Evolutionary conservation across 2,797 vertebrate species (phyloP), one percentile per base, ranked within the genome.

Genomic region (Pseudocheirus occidentalis): DNA sequence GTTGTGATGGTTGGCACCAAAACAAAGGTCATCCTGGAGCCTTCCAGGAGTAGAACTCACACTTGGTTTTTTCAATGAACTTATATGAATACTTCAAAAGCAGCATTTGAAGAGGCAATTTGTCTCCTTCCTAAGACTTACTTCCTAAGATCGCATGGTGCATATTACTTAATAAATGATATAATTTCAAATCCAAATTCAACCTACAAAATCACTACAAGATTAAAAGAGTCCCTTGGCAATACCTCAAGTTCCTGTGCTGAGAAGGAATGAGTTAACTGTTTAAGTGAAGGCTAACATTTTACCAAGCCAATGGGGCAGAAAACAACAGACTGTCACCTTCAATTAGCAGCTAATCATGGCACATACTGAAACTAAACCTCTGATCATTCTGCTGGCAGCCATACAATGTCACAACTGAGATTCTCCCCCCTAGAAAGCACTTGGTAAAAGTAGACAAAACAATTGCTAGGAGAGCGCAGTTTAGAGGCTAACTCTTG

Each of bases 231-330:
- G n/a, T 95, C 40, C 81, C 91, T 92, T 93, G 59, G 90, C 59
- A 73, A 94, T 93, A 96, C 96, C 95, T 93, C 59, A 55, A 94
- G 89, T 6, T 90, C 87, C 52, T 95, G 59, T 92, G 55, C 81
- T 94, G 92, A 93, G 90, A 95, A 95, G 94, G 52, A 96, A 95
- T 89, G 56, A 93, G 94, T 95, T 98, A 98, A 97, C 40, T 96
- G 98, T 94, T 96, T 93, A 95, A 98, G 93, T 95, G 96, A 97
- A 97, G 97, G 94, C 92, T 96, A 98, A 96, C 91, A 97, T 97
- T 98, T 92, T 98, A 96, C 97, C 97, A 98, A 96, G 93, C 62
- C 93, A 95, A 96, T 28, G 66, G 93, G 92, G 34, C 16, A 50
- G 95, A 95, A 90, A 54, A 96, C 81, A 27, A 91, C 90, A 93